Evolutionary conservation across 2,888 invertebrate genomes (phyloP).

Genomic region (Parasteatoda lunata): DNA sequence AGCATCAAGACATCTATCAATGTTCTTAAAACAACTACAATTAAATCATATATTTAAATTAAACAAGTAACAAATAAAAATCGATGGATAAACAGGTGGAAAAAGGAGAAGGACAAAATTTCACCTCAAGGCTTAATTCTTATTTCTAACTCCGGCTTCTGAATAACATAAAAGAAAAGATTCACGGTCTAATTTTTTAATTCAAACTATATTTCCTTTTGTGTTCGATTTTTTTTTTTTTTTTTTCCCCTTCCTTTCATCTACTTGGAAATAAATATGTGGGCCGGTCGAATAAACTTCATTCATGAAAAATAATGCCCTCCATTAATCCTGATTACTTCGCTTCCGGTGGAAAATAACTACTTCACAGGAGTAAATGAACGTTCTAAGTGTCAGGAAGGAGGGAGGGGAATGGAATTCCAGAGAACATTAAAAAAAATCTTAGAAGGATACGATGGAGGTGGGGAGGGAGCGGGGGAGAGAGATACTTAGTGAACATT

Average conservation of each 20-base stretch:
- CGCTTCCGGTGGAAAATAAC: slow-evolving; percentile 61
- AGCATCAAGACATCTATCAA: too few relatives aligned
- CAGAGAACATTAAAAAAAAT: background rate
- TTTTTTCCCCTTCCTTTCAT: background rate
- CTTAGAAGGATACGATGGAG: background rate
- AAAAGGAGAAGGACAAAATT: too few relatives aligned
- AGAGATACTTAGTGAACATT: background rate
- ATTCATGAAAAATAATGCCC: slow-evolving; percentile 61
- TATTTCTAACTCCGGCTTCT: background rate
- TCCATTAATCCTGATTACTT: slow-evolving; percentile 59
- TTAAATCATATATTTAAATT: too few relatives aligned
- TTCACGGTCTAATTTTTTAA: too few relatives aligned
- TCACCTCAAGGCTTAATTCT: too few relatives aligned
- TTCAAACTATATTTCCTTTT: background rate
- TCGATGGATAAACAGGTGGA: too few relatives aligned
- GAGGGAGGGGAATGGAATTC: slow-evolving; percentile 10
- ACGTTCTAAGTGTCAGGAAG: slow-evolving; percentile 16
- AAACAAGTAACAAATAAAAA: too few relatives aligned
- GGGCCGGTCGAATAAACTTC: slow-evolving; percentile 16
- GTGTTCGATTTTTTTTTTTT: background rate
- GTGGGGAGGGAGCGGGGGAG: background rate
- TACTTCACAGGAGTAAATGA: slow-evolving; percentile 48
- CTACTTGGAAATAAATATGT: slow-evolving; percentile 6
- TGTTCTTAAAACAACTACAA: too few relatives aligned
- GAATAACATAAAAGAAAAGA: too few relatives aligned